A percentile compares a stretch with the other conserved stretches of the same genome.
Conservation (phyloP, 2,797 vertebrate genomes). For the Lindbergichthys nudifrons region DNA sequence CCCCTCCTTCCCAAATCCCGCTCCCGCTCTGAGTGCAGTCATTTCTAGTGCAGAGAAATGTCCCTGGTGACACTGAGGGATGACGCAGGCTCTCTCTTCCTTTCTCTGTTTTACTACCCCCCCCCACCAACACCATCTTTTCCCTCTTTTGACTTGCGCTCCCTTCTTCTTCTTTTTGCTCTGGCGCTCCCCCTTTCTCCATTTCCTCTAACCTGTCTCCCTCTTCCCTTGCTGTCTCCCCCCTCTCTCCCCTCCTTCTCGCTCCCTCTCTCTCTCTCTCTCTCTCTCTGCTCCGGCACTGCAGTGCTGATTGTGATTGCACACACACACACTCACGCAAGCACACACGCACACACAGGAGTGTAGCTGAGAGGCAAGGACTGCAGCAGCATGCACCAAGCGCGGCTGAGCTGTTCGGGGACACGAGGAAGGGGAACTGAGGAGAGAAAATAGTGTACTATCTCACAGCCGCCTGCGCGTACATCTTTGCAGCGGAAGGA, state of each 20-base stretch:
- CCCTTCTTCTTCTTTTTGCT: constrained; percentile 51
- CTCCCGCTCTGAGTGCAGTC: constrained; percentile 79
- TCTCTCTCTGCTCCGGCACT: constrained; percentile 80
- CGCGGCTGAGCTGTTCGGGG: constrained; percentile 70
- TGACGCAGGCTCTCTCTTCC: constrained; percentile 79
- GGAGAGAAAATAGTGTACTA: constrained; percentile 67
- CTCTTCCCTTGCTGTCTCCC: constrained; percentile 29
- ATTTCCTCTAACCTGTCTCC: constrained; percentile 56
- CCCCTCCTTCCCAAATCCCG: constrained; percentile 66
- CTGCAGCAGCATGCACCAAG: constrained; percentile 83
- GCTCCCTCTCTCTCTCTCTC: constrained; percentile 47
- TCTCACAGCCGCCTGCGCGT: constrained; percentile 63
- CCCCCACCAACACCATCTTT: constrained; percentile 62
- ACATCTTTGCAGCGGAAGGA: constrained; percentile 71
- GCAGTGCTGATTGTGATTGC: constrained; percentile 87
- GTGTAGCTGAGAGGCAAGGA: constrained; percentile 78
- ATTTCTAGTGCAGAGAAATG: constrained; percentile 85
- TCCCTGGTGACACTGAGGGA: constrained; percentile 83
- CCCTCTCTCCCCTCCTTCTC: constrained; percentile 23
- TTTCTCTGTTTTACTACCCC: constrained; percentile 60
- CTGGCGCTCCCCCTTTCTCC: constrained; percentile 63
- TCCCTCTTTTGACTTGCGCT: constrained; percentile 67
- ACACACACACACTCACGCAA: constrained; percentile 66
- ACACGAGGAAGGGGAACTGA: constrained; percentile 68
- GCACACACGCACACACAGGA: constrained; percentile 47